Evolutionary conservation across 2,888 invertebrate species (phyloP).

Genomic region (Pomacea canaliculata): DNA sequence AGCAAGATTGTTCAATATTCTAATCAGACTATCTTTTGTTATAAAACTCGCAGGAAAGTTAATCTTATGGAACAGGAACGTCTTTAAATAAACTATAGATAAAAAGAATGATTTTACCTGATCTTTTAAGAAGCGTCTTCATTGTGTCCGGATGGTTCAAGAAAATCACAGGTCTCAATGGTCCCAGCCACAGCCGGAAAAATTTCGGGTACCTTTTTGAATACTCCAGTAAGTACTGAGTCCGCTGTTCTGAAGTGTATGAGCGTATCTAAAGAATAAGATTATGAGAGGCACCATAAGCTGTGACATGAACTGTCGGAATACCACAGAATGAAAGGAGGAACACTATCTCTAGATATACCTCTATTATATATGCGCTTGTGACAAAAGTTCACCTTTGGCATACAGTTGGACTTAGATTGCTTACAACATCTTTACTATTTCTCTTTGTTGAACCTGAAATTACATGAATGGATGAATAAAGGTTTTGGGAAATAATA

Average conservation of each 20-base stretch:
- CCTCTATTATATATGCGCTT: no score
- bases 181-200: slow-evolving; percentile 42
- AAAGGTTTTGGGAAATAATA: no score
- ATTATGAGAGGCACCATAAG: no score
- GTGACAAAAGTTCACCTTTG: no score
- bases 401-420: no score
- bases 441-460: no score
- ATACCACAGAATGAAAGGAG: no score
- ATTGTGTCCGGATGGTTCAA: slow-evolving; percentile 51
- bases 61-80: not conserved
- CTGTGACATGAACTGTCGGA: no score
- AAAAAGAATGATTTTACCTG: slow-evolving; percentile 35
- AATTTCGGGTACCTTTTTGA: slow-evolving; percentile 30
- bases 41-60: not conserved
- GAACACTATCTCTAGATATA: no score
- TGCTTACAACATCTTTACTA: no score
- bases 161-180: slow-evolving; percentile 37
- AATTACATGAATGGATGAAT: no score
- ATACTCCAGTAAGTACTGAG: slow-evolving; percentile 21
- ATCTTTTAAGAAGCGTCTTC: slow-evolving; percentile 44
- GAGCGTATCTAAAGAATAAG: not conserved
- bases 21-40: not conserved
- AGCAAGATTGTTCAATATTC: not conserved
- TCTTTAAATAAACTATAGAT: slow-evolving; percentile 38
- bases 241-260: not conserved